phyloP scores from a whole-genome alignment of 1,140 invertebrate genomes.

The Pseudomyrmex flavicornis region DNA sequence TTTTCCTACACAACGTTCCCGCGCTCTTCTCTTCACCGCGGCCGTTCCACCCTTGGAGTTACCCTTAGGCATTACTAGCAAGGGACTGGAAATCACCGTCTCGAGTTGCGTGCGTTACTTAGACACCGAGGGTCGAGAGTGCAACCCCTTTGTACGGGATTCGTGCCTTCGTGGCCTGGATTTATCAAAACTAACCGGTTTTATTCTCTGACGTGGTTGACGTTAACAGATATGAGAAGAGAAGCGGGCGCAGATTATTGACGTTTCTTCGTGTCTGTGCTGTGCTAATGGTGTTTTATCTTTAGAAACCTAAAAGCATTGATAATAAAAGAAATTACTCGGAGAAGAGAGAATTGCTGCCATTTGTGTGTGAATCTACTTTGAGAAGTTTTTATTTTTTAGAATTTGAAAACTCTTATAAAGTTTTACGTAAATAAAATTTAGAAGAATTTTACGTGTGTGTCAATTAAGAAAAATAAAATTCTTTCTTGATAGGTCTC shows the following conservation, averaged over 20 bases:
- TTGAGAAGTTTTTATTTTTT: too few species aligned
- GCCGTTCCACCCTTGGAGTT: constrained; percentile 52
- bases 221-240: constrained; percentile 17
- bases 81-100: constrained; percentile 76
- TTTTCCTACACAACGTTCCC: constrained; percentile 9
- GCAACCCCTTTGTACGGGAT: constrained; percentile 64
- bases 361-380: too few species aligned
- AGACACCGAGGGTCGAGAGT: constrained; percentile 27
- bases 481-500: not conserved
- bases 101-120: constrained; percentile 77
- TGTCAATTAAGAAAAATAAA: constrained; percentile 10
- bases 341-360: too few species aligned
- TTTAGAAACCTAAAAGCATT: not conserved
- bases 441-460: not conserved
- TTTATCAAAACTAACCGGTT: constrained; percentile 68
- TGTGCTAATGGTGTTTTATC: not conserved
- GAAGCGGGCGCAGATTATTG: not conserved
- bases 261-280: not conserved
- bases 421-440: not conserved
- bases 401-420: not conserved
- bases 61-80: constrained; percentile 50
- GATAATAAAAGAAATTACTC: not conserved
- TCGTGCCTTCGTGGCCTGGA: constrained; percentile 71
- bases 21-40: constrained; percentile 46
- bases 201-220: constrained; percentile 21